phyloP scores from a whole-genome alignment of 1,140 invertebrate genomes.

The Xylocopa sonorina region DNA sequence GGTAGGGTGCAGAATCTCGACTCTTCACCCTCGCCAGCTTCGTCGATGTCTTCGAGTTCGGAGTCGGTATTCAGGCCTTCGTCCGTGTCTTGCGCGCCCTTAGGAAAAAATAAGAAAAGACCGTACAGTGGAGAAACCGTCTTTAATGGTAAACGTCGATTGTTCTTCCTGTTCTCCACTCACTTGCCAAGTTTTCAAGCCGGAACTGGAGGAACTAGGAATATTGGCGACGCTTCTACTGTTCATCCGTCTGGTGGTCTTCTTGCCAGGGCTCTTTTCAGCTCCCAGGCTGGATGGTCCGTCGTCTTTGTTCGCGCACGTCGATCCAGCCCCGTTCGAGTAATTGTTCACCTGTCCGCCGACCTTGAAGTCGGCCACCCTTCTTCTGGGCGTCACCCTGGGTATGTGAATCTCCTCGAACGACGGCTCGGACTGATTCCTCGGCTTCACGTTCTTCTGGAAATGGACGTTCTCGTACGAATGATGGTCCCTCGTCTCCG shows the following conservation, averaged over 20 bases:
- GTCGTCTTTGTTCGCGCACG: conserved; percentile 60
- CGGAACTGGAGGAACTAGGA: conserved; percentile 63
- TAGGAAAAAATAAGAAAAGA: background rate
- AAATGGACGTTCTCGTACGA: conserved; percentile 73
- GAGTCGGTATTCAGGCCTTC: conserved; percentile 78
- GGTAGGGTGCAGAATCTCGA: conserved; percentile 82
- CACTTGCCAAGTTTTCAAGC: conserved; percentile 71
- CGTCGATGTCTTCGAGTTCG: conserved; percentile 79
- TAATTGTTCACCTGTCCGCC: conserved; percentile 73
- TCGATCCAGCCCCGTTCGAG: conserved; percentile 42
- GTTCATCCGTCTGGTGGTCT: conserved; percentile 61
- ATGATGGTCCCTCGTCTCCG: conserved; percentile 59
- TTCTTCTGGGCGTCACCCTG: conserved; percentile 69
- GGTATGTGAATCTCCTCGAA: conserved; percentile 77
- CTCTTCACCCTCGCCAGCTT: conserved; percentile 75
- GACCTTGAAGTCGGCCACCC: conserved; percentile 73
- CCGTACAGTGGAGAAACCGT: background rate
- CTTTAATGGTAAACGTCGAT: background rate
- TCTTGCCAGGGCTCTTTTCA: conserved; percentile 69
- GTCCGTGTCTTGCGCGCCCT: conserved; percentile 74
- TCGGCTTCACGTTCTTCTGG: conserved; percentile 58
- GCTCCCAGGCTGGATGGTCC: conserved; percentile 69
- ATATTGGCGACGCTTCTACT: conserved; percentile 76
- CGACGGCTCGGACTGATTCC: conserved; percentile 58
- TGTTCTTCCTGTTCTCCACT: conserved; percentile 15